Evolutionary conservation across 2,113 vertebrate genomes (phyloP), one percentile per base, ranked within the genome.

Genomic region (Morphnarchus princeps): DNA sequence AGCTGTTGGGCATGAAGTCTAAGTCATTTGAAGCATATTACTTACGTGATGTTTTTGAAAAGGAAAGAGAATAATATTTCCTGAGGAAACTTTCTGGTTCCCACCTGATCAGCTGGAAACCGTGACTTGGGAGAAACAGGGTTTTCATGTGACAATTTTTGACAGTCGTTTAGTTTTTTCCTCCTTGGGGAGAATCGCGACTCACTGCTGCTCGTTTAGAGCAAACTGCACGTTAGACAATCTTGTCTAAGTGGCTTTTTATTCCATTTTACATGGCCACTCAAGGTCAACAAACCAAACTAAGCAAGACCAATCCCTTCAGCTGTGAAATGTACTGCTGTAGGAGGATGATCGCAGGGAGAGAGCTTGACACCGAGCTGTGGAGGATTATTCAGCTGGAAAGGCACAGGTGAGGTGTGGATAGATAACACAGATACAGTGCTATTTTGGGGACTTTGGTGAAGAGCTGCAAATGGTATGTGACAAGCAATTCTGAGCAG

Each of bases 231-330:
- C 77, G 16, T 93, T 42, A 93, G 83, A 50, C 80, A 87, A 13
- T 89, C 87, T 84, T 91, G 85, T 95, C 89, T 87, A 57, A 94
- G 89, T 84, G 93, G 84, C 87, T 96, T 89, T 96, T 97, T 90
- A 87, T 95, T 94, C 84, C 92, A 67, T 95, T 95, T 97, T 95
- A 89, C 84, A 45, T 20, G 92, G 92, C 70, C 77, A 61, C 70
- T 95, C 84, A 89, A 92, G 93, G 92, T 94, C 93, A 94, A 18
- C 76, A 94, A 50, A 90, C 55, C 90, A 82, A 91, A 93, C 65
- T 38, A 8, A 90, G 94, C 95, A 95, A 57, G 87, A 81, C 90
- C 87, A 82, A 70, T 86, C 83, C 82, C 80, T 73, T 95, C 88
- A 93, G 93, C 95, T 97, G 96, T 96, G 97, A 94, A 93, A 93